phyloP scores from a whole-genome alignment of 1,140 invertebrate genomes.

The Temnothorax nylanderi region DNA sequence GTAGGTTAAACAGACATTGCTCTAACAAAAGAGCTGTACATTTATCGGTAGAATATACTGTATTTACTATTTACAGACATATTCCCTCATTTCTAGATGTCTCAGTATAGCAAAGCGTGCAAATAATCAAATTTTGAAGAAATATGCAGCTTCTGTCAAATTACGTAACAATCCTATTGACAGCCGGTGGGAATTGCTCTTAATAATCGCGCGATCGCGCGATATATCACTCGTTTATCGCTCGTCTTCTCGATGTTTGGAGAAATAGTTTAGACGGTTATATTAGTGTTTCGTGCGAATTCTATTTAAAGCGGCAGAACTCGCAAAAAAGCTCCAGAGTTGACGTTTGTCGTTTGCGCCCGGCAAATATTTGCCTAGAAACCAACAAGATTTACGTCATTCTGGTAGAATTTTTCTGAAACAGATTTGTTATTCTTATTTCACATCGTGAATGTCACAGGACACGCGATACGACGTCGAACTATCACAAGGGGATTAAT shows the following conservation, averaged over 20 bases:
- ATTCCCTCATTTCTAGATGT: background rate
- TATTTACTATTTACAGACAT: background rate
- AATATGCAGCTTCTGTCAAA: background rate
- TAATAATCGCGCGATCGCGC: background rate
- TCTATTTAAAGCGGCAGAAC: background rate
- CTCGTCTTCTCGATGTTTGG: background rate
- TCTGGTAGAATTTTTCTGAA: background rate
- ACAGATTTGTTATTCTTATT: background rate
- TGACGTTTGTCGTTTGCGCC: background rate
- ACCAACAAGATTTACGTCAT: background rate
- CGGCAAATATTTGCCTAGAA: slow-evolving; percentile 38
- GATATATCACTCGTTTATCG: background rate
- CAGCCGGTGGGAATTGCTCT: background rate
- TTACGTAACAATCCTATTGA: background rate
- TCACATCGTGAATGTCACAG: background rate
- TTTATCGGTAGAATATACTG: background rate
- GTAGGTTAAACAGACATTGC: background rate
- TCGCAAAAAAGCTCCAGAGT: background rate
- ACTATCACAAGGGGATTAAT: slow-evolving; percentile 37
- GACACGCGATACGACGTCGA: slow-evolving; percentile 26
- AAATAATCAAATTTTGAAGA: background rate
- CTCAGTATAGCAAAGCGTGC: background rate
- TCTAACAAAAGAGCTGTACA: background rate
- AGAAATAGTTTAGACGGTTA: background rate
- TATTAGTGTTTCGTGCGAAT: background rate